A percentile compares a stretch with the other conserved stretches of the same genome.
phyloP scores from a whole-genome alignment of 2,797 vertebrate species.

The Silurus aristotelis region DNA sequence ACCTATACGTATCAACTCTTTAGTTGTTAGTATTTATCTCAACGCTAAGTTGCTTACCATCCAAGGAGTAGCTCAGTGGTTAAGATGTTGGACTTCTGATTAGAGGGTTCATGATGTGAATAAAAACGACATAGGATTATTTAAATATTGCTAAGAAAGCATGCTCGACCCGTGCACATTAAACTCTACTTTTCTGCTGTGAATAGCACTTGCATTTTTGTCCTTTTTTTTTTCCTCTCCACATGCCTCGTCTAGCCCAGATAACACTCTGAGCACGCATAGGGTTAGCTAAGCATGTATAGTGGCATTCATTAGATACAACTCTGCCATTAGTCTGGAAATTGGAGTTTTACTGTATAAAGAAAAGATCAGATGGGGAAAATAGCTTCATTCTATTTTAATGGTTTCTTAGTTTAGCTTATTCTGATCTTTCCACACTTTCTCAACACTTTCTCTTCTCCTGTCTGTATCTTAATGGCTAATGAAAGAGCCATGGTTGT shows the following conservation, averaged over 20 bases:
- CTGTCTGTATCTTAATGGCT: not conserved
- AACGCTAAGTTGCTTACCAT: not conserved
- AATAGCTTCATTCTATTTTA: not conserved
- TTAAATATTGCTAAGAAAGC: not conserved
- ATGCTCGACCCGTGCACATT: not conserved
- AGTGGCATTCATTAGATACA: not conserved
- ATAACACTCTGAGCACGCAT: not conserved
- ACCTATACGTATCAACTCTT: not conserved
- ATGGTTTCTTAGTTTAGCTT: not conserved
- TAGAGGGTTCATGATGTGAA: not conserved
- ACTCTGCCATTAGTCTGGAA: not conserved
- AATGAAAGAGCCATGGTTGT: slow-evolving; percentile 22
- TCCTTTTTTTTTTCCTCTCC: not conserved
- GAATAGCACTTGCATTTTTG: not conserved
- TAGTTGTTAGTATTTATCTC: not conserved
- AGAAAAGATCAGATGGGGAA: not conserved
- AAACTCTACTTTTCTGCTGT: not conserved
- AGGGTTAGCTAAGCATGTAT: not conserved
- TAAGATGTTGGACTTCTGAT: no score
- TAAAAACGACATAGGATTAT: not conserved
- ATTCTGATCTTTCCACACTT: no score
- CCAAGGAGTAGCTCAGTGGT: no score
- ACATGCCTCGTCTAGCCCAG: not conserved
- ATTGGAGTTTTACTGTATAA: not conserved
- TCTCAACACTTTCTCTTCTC: not conserved